Evolutionary conservation across 2,113 vertebrate genomes (phyloP).

Genomic region (Trogon melanurus): DNA sequence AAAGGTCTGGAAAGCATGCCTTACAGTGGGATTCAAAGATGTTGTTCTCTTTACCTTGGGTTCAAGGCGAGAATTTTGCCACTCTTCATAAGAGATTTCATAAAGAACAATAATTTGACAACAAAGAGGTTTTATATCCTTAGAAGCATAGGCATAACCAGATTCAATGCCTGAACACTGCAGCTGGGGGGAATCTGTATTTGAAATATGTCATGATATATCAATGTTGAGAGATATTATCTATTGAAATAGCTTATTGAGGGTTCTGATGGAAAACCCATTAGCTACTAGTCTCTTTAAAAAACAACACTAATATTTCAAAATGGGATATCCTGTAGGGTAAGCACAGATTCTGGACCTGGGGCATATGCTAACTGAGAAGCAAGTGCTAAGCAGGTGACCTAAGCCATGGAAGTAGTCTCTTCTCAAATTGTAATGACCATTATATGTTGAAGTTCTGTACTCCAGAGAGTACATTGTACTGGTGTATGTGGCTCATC

Average conservation of each 20-base stretch:
- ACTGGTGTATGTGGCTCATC: rapidly evolving
- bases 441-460: neutral
- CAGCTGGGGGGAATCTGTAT: neutral
- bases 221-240: neutral
- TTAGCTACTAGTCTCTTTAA: neutral
- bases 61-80: neutral
- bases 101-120: neutral
- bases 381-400: neutral
- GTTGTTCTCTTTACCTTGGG: neutral
- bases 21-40: neutral
- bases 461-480: neutral
- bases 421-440: neutral
- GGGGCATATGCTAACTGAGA: neutral
- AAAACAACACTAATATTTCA: neutral
- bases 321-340: neutral
- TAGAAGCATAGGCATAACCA: neutral
- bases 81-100: neutral
- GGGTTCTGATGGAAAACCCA: neutral
- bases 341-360: neutral
- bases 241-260: neutral
- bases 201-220: neutral
- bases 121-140: neutral
- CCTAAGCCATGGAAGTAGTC: neutral
- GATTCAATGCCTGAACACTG: neutral
- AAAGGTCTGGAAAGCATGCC: neutral